A percentile compares a stretch with the other conserved stretches of the same genome.
Evolutionary conservation across 2,888 invertebrate genomes (phyloP).

Genomic region (Ferrisia virgata): DNA sequence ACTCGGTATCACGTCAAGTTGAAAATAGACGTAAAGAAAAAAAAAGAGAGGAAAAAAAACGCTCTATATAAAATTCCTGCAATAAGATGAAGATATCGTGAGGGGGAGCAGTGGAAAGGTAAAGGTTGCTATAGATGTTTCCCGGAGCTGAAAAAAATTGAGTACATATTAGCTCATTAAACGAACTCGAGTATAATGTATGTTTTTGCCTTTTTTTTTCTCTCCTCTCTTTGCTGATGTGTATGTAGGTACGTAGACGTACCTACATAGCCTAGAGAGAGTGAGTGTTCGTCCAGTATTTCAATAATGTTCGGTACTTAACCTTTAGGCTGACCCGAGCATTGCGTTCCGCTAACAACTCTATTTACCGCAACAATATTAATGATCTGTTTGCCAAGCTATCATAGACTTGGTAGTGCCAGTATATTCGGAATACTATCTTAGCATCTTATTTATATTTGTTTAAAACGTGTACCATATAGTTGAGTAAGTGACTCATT

Average conservation of each 20-base stretch:
- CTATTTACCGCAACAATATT: conserved; percentile 44
- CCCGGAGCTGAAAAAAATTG: conserved; percentile 15
- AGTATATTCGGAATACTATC: conserved; percentile 35
- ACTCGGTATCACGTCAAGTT: not conserved
- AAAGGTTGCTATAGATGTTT: not conserved
- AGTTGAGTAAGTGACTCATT: conserved; percentile 32
- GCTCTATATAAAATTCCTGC: not conserved
- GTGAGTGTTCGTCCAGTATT: conserved; percentile 38
- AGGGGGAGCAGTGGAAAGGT: not conserved
- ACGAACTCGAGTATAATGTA: not conserved
- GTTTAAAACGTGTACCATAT: conserved; percentile 26
- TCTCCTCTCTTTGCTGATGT: conserved; percentile 21
- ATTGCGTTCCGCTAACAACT: conserved; percentile 43
- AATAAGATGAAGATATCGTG: not conserved
- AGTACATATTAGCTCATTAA: conserved; percentile 38
- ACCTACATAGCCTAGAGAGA: conserved; percentile 24
- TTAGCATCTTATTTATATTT: conserved; percentile 42
- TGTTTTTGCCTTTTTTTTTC: conserved; percentile 17
- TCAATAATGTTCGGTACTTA: conserved; percentile 43
- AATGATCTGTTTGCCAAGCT: conserved; percentile 43
- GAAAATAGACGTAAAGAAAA: not conserved
- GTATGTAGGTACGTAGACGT: too few species aligned
- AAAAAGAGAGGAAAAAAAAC: not conserved
- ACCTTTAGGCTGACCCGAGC: conserved; percentile 28
- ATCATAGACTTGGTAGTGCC: conserved; percentile 34